Evolutionary conservation across 2,113 vertebrate genomes (phyloP).

Genomic region (Vimba vimba): DNA sequence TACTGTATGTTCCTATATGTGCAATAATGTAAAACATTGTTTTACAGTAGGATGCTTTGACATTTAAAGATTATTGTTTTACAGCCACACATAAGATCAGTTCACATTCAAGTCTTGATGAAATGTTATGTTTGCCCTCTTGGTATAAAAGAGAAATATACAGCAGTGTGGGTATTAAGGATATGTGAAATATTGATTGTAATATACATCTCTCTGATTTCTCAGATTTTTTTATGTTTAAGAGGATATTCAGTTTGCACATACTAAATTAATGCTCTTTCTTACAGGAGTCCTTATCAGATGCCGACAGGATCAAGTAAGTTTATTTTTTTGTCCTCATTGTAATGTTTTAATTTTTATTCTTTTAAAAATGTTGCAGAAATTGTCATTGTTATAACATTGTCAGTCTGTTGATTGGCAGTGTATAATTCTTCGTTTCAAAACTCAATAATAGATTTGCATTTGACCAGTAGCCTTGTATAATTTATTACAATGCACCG

Average conservation of each 20-base stretch:
- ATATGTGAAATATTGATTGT: not conserved
- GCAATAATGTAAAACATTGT: not conserved
- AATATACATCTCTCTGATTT: not conserved
- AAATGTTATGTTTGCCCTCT: not conserved
- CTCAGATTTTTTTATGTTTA: not conserved
- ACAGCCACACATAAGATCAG: not conserved
- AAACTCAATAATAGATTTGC: not conserved
- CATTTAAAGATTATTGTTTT: not conserved
- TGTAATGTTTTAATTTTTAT: not conserved
- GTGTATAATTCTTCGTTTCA: not conserved
- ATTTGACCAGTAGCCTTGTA: not conserved
- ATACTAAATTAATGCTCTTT: constrained; percentile 61
- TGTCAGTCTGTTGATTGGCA: not conserved
- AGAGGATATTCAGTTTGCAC: not conserved
- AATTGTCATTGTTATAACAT: not conserved
- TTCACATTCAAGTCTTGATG: not conserved
- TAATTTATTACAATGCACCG: constrained; percentile 24
- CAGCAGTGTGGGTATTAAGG: not conserved
- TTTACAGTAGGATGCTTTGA: not conserved
- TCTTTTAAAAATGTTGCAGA: not conserved
- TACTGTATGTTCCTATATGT: not conserved
- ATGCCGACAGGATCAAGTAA: constrained; percentile 92
- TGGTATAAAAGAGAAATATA: constrained; percentile 3
- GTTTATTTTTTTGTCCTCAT: constrained; percentile 60
- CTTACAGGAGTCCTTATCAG: constrained; percentile 84